Evolutionary conservation across 2,113 vertebrate genomes (phyloP).

Genomic region (Rhabdornis inornatus): DNA sequence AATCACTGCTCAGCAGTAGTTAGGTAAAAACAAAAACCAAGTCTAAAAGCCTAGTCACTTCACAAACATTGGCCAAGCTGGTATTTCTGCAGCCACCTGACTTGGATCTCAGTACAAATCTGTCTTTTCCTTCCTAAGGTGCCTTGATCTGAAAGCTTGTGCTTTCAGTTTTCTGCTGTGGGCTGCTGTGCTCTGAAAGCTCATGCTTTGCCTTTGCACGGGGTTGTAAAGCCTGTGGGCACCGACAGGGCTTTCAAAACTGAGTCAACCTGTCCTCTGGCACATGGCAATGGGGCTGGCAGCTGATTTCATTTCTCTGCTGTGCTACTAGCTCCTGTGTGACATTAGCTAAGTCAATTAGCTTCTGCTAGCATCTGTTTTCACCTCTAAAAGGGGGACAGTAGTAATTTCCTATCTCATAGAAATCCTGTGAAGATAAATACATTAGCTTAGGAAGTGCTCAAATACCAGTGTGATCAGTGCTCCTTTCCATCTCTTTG

Average conservation of each 20-base stretch:
- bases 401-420: conserved; percentile 23
- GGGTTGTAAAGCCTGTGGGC: not conserved
- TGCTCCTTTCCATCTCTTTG: not conserved
- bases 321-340: not conserved
- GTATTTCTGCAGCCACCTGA: not conserved
- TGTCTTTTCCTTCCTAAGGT: not conserved
- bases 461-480: not conserved
- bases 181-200: not conserved
- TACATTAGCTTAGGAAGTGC: conserved; percentile 9
- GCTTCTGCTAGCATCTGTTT: conserved; percentile 34
- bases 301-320: not conserved
- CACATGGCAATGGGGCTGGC: not conserved
- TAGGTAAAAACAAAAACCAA: not conserved
- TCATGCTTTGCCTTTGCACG: not conserved
- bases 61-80: not conserved
- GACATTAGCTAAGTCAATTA: conserved; percentile 47
- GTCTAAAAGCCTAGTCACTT: not conserved
- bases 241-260: not conserved
- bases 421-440: conserved; percentile 33
- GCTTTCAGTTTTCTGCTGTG: not conserved
- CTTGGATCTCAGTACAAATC: not conserved
- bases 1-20: not conserved
- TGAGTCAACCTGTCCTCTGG: not conserved
- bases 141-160: not conserved
- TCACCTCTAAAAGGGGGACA: conserved; percentile 23